Evolutionary conservation across 2,113 vertebrate species (phyloP).

Genomic region (Erpornis zantholeuca): DNA sequence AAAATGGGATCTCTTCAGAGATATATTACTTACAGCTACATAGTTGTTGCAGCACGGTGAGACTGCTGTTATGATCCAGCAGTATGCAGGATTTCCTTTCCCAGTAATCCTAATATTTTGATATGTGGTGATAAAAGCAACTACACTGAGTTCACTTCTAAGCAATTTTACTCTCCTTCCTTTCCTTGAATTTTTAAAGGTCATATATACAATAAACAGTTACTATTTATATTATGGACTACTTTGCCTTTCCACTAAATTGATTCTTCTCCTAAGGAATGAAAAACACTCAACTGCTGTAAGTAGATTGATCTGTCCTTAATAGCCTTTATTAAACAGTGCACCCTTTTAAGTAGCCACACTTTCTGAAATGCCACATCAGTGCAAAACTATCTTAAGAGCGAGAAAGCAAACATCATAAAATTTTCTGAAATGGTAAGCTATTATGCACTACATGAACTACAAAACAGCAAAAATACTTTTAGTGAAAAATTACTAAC

Average conservation of each 20-base stretch:
- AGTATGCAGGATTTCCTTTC: not conserved
- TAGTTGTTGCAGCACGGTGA: not conserved
- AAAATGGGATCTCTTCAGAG: not conserved
- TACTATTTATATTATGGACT: not conserved
- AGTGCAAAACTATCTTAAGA: not conserved
- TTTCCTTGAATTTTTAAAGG: slow-evolving; percentile 14
- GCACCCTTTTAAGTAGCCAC: not conserved
- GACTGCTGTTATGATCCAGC: not conserved
- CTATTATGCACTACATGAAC: not conserved
- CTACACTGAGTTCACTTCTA: not conserved
- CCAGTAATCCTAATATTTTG: not conserved
- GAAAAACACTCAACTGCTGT: slow-evolving; percentile 7
- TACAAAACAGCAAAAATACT: not conserved
- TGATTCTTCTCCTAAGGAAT: slow-evolving; percentile 19
- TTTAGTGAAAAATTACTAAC: not conserved
- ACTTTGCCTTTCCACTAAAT: not conserved
- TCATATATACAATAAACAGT: not conserved
- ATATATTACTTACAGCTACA: not conserved
- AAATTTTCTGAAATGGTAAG: not conserved
- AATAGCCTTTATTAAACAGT: slow-evolving; percentile 6
- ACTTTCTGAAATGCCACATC: not conserved
- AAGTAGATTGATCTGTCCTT: not conserved
- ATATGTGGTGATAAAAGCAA: not conserved
- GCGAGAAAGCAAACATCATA: not conserved
- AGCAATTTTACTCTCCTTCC: not conserved